Evolutionary conservation across 1,140 invertebrate species (phyloP).

Genomic region (Drosophila sulfurigaster): DNA sequence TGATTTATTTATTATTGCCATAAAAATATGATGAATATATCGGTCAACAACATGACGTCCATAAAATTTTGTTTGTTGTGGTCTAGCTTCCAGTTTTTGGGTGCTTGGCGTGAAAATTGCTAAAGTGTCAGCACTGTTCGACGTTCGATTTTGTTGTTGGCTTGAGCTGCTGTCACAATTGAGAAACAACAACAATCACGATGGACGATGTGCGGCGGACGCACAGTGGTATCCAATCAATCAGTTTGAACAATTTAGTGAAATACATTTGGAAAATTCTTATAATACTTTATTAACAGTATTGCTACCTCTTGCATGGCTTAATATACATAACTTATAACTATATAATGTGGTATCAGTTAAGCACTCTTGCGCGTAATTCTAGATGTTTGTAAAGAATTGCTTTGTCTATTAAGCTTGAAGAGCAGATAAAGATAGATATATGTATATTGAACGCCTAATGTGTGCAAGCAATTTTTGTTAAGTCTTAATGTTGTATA

Average conservation of each 20-base stretch:
- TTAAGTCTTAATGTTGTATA: constrained; percentile 31
- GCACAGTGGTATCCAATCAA: constrained; percentile 36
- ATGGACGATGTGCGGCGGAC: background rate
- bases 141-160: constrained; percentile 25
- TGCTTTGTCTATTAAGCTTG: constrained; percentile 7
- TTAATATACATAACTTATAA: constrained; percentile 28
- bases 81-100: too few species aligned
- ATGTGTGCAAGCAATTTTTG: constrained; percentile 15
- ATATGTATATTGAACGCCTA: background rate
- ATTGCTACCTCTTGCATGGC: constrained; percentile 37
- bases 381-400: constrained; percentile 16
- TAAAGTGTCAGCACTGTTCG: too few species aligned
- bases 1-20: too few species aligned
- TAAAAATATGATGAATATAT: too few species aligned
- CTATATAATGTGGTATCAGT: constrained; percentile 24
- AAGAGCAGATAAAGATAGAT: background rate
- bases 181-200: constrained; percentile 29
- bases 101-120: too few species aligned
- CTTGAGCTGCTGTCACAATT: constrained; percentile 30
- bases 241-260: background rate
- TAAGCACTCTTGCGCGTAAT: constrained; percentile 22
- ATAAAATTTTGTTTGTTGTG: too few species aligned
- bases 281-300: constrained; percentile 53
- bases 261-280: constrained; percentile 3
- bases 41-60: too few species aligned